Conservation (phyloP, 2,888 invertebrate genomes). For the Epinotia bilunana region DNA sequence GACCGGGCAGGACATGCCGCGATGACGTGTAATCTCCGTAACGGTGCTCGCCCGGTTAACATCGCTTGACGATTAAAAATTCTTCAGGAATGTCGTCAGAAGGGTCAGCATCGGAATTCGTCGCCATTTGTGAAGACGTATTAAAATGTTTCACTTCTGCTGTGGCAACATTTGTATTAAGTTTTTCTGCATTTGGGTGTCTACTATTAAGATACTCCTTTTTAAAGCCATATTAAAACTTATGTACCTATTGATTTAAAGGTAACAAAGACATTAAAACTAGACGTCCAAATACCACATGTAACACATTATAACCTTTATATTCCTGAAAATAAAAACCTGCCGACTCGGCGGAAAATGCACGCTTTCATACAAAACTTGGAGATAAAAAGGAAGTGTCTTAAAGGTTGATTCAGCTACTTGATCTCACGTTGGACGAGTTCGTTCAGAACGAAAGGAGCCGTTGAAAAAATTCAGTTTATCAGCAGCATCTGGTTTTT, state of each 20-base stretch:
- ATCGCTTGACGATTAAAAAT: conserved; percentile 44
- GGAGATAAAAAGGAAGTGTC: too few relatives aligned
- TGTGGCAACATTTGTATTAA: neutral
- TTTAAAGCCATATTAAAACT: too few relatives aligned
- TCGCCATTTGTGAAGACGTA: conserved; percentile 25
- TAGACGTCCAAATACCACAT: too few relatives aligned
- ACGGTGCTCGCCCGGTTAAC: conserved; percentile 56
- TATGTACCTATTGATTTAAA: too few relatives aligned
- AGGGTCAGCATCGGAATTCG: conserved; percentile 33
- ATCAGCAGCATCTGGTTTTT: neutral
- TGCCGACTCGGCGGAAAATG: too few relatives aligned
- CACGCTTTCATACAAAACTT: too few relatives aligned
- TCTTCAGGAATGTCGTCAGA: conserved; percentile 38
- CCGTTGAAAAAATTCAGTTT: neutral
- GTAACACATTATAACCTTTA: too few relatives aligned
- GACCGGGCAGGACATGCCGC: conserved; percentile 69
- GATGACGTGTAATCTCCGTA: conserved; percentile 65
- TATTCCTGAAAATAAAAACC: too few relatives aligned
- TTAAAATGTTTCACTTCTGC: conserved; percentile 19
- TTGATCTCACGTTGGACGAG: neutral
- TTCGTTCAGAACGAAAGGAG: neutral
- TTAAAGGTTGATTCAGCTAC: neutral
- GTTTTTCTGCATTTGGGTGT: neutral
- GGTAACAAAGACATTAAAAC: too few relatives aligned
- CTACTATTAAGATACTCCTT: too few relatives aligned